Evolutionary conservation across 2,888 invertebrate species (phyloP).

Genomic region (Drosophila cognata): DNA sequence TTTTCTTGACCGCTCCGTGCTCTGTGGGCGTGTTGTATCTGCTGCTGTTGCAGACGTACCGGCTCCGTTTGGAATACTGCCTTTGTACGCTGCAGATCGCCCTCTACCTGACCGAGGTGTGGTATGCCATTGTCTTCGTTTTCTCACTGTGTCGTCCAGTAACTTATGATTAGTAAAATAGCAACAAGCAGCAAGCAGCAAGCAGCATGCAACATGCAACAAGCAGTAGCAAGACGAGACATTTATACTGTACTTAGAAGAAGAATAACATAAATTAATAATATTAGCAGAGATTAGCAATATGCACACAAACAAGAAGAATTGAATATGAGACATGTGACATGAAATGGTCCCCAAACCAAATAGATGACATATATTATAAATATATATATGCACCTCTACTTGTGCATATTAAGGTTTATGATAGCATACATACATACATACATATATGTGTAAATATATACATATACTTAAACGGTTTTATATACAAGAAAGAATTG

Average conservation of each 20-base stretch:
- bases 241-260: constrained; percentile 43
- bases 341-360: constrained; percentile 37
- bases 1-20: constrained; percentile 93
- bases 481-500: constrained; percentile 71
- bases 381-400: constrained; percentile 53
- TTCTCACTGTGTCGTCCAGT: constrained; percentile 88
- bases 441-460: constrained; percentile 35
- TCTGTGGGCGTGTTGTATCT: constrained; percentile 93
- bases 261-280: constrained; percentile 12
- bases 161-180: constrained; percentile 85
- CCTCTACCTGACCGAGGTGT: constrained; percentile 88
- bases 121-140: constrained; percentile 88
- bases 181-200: constrained; percentile 25
- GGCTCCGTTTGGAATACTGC: constrained; percentile 94
- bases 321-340: constrained; percentile 42
- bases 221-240: constrained; percentile 39
- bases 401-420: constrained; percentile 60
- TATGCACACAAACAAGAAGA: constrained; percentile 49
- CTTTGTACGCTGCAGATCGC: constrained; percentile 93
- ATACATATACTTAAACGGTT: constrained; percentile 56
- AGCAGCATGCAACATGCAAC: constrained; percentile 26
- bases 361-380: constrained; percentile 49
- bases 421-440: constrained; percentile 56
- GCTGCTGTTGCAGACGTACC: constrained; percentile 94
- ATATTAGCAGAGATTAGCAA: constrained; percentile 55